Evolutionary conservation across 2,888 invertebrate genomes (phyloP).

Genomic region (Scotopteryx bipunctaria): DNA sequence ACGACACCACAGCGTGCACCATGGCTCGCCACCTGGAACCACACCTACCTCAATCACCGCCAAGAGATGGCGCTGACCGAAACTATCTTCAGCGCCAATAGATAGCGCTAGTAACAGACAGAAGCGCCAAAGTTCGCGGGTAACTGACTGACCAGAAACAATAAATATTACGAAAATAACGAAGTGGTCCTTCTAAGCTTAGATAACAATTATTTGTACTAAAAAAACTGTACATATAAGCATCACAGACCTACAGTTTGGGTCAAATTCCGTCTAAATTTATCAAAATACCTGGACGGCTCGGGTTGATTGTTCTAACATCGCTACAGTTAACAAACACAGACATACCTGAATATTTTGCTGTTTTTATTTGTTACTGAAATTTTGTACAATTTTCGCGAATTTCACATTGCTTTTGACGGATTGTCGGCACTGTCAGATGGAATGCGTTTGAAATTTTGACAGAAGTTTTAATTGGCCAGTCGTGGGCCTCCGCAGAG

Average conservation of each 20-base stretch:
- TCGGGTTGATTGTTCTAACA: constrained; percentile 1
- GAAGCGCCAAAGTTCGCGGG: neutral
- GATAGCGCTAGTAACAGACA: constrained; percentile 14
- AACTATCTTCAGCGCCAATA: constrained; percentile 7
- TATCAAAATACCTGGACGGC: neutral
- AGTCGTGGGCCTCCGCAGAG: constrained; percentile 27
- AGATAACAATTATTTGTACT: no score
- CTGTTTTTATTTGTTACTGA: constrained; percentile 37
- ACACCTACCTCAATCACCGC: constrained; percentile 36
- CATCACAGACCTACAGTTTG: constrained; percentile 31
- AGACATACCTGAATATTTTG: constrained; percentile 37
- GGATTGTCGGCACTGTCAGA: constrained; percentile 42
- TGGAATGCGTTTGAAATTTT: constrained; percentile 45
- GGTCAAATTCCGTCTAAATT: constrained; percentile 45
- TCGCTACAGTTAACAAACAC: neutral
- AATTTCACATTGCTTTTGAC: constrained; percentile 33
- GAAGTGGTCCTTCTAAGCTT: neutral
- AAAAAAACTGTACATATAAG: neutral
- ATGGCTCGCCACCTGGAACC: constrained; percentile 41
- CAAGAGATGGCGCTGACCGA: constrained; percentile 19
- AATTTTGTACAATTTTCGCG: constrained; percentile 44
- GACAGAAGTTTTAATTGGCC: constrained; percentile 34
- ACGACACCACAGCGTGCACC: constrained; percentile 44
- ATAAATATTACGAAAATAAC: neutral
- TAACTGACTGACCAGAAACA: neutral